Evolutionary conservation across 2,113 vertebrate genomes (phyloP).

Genomic region (Stomatorhinus ivindoensis): DNA sequence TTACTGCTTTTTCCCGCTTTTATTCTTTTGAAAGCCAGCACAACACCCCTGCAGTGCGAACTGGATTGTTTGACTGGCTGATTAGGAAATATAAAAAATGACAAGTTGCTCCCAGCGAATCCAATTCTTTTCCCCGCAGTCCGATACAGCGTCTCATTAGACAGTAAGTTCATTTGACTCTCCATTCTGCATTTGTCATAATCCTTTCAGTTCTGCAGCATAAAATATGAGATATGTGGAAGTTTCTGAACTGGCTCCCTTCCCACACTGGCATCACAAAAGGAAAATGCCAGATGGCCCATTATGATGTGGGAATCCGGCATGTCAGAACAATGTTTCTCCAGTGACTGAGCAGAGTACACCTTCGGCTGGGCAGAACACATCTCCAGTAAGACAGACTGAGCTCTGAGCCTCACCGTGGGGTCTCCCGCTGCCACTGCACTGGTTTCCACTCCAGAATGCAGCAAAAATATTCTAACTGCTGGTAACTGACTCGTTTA

Average conservation of each 20-base stretch:
- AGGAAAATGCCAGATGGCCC: neutral
- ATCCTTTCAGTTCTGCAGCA: neutral
- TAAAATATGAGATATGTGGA: neutral
- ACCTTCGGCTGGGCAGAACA: neutral
- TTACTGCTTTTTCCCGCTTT: neutral
- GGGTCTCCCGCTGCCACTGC: neutral
- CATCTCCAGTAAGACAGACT: neutral
- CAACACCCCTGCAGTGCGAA: neutral
- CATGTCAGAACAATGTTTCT: neutral
- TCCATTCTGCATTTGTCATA: neutral
- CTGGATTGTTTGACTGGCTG: neutral
- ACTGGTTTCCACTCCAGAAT: neutral
- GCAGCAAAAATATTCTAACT: neutral
- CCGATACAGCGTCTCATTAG: neutral
- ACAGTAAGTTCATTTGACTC: slow-evolving; percentile 1
- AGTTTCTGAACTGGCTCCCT: neutral
- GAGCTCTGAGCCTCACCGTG: neutral
- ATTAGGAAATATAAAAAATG: neutral
- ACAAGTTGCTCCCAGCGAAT: neutral
- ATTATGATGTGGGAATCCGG: neutral
- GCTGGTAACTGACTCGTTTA: neutral
- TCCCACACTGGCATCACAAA: neutral
- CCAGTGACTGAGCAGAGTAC: neutral
- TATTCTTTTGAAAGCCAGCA: neutral
- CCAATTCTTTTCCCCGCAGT: neutral